Evolutionary conservation across 2,888 invertebrate genomes (phyloP).

Genomic region (Opisthograptis luteolata): DNA sequence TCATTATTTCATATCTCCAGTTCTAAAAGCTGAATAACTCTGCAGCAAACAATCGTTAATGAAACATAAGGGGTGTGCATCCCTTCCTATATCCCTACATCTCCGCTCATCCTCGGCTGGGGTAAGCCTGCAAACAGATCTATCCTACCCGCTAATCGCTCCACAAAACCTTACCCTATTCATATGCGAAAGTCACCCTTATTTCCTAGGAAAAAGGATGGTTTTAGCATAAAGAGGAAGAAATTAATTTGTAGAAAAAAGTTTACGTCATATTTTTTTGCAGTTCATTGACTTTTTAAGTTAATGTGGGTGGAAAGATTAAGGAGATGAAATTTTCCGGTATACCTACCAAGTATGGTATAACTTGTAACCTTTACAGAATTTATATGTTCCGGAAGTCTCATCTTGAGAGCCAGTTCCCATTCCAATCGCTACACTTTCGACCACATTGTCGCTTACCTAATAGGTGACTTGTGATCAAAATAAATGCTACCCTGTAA

Average conservation of each 20-base stretch:
- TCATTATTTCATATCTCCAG: neutral
- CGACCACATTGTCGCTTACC: no score
- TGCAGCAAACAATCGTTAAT: slow-evolving; percentile 71
- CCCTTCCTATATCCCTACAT: slow-evolving; percentile 64
- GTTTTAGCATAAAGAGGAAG: neutral
- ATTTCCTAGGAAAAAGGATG: neutral
- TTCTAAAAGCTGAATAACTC: slow-evolving; percentile 49
- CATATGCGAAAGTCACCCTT: slow-evolving; percentile 1
- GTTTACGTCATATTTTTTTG: slow-evolving; percentile 9
- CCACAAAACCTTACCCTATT: neutral
- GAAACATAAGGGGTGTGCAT: slow-evolving; percentile 81
- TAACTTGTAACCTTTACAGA: no score
- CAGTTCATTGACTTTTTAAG: slow-evolving; percentile 7
- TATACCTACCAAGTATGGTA: neutral
- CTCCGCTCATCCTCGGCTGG: slow-evolving; percentile 55
- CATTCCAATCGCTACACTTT: no score
- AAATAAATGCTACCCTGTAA: no score
- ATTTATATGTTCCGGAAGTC: no score
- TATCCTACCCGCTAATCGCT: slow-evolving; percentile 34
- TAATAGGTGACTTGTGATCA: no score
- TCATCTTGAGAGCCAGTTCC: no score
- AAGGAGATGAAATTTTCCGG: neutral
- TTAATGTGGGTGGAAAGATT: slow-evolving; percentile 1
- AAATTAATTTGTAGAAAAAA: slow-evolving; percentile 17
- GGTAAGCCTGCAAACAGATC: slow-evolving; percentile 61